These are phyloP conservation scores for Drepanosiphum platanoidis DNA, from an alignment of 2,888 invertebrate species.

Conservation along the genomic window DNA sequence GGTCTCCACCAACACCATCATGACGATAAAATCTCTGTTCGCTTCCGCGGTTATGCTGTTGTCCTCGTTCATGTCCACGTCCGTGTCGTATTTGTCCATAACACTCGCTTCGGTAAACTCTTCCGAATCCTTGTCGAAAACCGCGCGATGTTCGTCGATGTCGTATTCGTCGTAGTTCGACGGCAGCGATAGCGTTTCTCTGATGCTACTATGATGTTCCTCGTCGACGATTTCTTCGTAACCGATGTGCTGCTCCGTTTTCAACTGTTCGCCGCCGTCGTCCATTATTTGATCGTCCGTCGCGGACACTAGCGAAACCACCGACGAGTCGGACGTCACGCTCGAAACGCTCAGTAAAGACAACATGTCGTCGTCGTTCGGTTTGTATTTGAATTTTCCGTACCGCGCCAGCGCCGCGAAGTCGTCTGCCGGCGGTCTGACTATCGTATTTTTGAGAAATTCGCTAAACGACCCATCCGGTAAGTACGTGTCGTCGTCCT, in stretches of 20 bases:
- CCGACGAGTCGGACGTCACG: background rate
- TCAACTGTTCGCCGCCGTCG: background rate
- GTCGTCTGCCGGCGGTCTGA: background rate
- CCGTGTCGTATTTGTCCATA: background rate
- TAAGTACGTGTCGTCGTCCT: background rate
- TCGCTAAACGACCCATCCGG: background rate
- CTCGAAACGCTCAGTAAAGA: conserved; percentile 29
- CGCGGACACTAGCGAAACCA: background rate
- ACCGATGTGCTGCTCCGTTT: background rate
- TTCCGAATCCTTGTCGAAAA: background rate
- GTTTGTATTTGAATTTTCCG: background rate
- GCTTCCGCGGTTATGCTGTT: background rate
- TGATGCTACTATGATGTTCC: background rate
- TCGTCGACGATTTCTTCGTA: background rate
- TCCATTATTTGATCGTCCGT: background rate
- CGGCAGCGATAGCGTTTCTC: background rate
- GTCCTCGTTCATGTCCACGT: background rate
- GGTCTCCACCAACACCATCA: conserved; percentile 15
- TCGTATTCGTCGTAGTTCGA: background rate
- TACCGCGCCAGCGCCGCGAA: background rate
- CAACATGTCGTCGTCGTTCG: background rate
- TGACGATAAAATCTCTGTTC: conserved; percentile 40
- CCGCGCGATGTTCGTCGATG: background rate
- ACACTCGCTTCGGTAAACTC: background rate
- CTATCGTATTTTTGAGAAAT: background rate